Percentiles rank a stretch among this genome's conserved stretches.
These are phyloP conservation scores for Anticlea derivata DNA, from an alignment of 2,888 invertebrate species.

Conservation along the genomic window DNA sequence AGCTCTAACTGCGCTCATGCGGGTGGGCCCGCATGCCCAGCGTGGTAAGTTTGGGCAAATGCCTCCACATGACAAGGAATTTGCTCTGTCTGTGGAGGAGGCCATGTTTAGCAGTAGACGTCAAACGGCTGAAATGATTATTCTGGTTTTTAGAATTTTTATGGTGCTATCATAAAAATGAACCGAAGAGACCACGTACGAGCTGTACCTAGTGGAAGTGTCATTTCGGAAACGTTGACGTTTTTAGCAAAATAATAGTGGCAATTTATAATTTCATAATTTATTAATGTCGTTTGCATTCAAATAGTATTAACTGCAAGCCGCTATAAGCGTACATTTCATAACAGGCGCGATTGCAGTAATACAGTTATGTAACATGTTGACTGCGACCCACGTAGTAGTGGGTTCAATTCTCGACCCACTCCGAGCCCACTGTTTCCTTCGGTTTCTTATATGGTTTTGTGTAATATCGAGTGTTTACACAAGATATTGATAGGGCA, in stretches of 20 bases:
- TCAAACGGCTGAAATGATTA: too few species aligned
- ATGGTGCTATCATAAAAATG: too few species aligned
- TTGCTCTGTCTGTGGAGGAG: too few species aligned
- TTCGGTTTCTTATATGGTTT: conserved; percentile 50
- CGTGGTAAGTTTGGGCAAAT: too few species aligned
- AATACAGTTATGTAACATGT: conserved; percentile 58
- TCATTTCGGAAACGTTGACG: not conserved
- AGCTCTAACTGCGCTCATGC: too few species aligned
- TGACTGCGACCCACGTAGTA: conserved; percentile 57
- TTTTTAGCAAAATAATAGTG: not conserved
- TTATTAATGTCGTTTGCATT: not conserved
- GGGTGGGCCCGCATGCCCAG: too few species aligned
- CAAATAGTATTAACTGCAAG: conserved; percentile 1
- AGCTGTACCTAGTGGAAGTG: not conserved
- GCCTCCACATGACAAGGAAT: too few species aligned
- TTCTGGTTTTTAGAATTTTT: too few species aligned
- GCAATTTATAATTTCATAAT: not conserved
- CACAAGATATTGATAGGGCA: conserved; percentile 35
- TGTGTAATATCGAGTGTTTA: conserved; percentile 45
- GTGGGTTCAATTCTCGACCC: conserved; percentile 57
- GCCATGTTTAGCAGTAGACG: too few species aligned
- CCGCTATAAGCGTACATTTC: conserved; percentile 22
- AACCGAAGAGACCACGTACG: not conserved
- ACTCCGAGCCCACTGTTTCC: conserved; percentile 60
- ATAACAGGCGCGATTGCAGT: conserved; percentile 41